Evolutionary conservation across 2,888 invertebrate genomes (phyloP).

Genomic region (Perdita meconis): DNA sequence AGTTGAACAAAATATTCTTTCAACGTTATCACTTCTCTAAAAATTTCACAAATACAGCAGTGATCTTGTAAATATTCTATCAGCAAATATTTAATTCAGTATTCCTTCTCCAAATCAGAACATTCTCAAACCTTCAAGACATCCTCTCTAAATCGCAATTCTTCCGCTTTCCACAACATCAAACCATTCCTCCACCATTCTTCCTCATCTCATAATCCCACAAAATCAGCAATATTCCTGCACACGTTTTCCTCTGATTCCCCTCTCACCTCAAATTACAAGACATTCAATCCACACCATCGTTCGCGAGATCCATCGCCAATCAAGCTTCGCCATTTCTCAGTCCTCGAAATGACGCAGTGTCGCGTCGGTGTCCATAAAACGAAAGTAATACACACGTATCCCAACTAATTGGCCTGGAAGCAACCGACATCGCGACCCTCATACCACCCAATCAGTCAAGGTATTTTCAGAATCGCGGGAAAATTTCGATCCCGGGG

Average conservation of each 20-base stretch:
- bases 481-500: conserved; percentile 39
- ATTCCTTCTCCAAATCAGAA: too few relatives aligned
- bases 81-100: too few relatives aligned
- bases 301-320: conserved; percentile 25
- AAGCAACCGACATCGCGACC: not conserved
- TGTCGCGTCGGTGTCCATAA: not conserved
- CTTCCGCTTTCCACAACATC: too few relatives aligned
- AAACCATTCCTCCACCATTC: too few relatives aligned
- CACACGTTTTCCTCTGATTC: not conserved
- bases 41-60: too few relatives aligned
- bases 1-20: too few relatives aligned
- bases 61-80: too few relatives aligned
- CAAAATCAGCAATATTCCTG: too few relatives aligned
- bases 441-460: conserved; percentile 54
- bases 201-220: too few relatives aligned
- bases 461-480: conserved; percentile 52
- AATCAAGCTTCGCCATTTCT: conserved; percentile 17
- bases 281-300: conserved; percentile 13
- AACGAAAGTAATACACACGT: not conserved
- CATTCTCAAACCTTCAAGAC: too few relatives aligned
- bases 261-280: conserved; percentile 2
- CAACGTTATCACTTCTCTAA: too few relatives aligned
- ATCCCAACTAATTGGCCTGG: conserved; percentile 16
- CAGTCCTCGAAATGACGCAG: not conserved
- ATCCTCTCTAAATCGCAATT: too few relatives aligned